Conservation (phyloP, 2,888 invertebrate genomes). For the Apamea monoglypha region DNA sequence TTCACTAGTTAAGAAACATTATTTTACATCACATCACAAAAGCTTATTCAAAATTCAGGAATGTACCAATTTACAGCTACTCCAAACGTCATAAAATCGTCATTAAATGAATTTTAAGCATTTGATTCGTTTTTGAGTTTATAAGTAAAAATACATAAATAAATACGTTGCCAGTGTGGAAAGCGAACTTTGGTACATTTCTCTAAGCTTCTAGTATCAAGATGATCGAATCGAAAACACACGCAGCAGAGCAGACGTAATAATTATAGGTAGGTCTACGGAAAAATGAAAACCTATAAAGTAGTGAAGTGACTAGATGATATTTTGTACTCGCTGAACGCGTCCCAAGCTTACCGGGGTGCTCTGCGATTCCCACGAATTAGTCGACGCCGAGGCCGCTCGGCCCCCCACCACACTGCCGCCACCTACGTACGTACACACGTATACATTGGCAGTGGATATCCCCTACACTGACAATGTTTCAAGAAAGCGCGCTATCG, state of each 20-base stretch:
- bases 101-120: not conserved
- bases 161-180: slow-evolving; percentile 27
- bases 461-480: slow-evolving; percentile 70
- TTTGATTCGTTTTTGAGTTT: not conserved
- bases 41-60: slow-evolving; percentile 85
- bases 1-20: slow-evolving; percentile 77
- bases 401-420: slow-evolving; percentile 85
- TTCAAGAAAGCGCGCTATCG: slow-evolving; percentile 45
- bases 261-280: slow-evolving; percentile 86
- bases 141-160: slow-evolving; percentile 16
- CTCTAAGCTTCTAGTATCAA: slow-evolving; percentile 86
- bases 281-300: slow-evolving; percentile 88
- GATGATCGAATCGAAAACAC: slow-evolving; percentile 87
- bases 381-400: slow-evolving; percentile 81
- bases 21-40: slow-evolving; percentile 89
- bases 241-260: slow-evolving; percentile 90
- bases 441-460: slow-evolving; percentile 80
- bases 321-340: slow-evolving; percentile 79
- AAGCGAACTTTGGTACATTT: slow-evolving; percentile 81
- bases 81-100: slow-evolving; percentile 28
- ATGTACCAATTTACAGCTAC: slow-evolving; percentile 80
- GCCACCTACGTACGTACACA: slow-evolving; percentile 89
- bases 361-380: slow-evolving; percentile 87
- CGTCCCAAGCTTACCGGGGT: slow-evolving; percentile 88
- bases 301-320: slow-evolving; percentile 85